phyloP scores from a whole-genome alignment of 2,888 invertebrate species.

The Rhorus exstirpatorius region DNA sequence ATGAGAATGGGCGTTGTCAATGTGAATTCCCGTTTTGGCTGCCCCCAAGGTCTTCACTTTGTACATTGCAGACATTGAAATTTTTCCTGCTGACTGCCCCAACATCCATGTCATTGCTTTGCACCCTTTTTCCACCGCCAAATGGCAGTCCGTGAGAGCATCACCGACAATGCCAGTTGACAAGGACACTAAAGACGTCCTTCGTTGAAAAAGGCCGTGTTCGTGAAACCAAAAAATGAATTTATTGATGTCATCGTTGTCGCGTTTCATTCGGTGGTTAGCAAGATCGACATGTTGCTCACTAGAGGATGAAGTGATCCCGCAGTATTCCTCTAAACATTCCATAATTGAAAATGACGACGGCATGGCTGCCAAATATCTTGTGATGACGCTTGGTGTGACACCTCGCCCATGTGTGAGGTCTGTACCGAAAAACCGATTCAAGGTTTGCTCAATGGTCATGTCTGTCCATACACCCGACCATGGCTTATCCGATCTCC shows the following conservation, averaged over 20 bases:
- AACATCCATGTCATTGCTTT: slow-evolving; percentile 62
- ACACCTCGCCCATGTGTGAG: slow-evolving; percentile 70
- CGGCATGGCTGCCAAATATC: slow-evolving; percentile 52
- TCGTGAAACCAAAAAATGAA: slow-evolving; percentile 70
- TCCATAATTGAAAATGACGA: slow-evolving; percentile 53
- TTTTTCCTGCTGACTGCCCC: slow-evolving; percentile 57
- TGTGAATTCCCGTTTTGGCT: slow-evolving; percentile 68
- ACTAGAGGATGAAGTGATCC: slow-evolving; percentile 43
- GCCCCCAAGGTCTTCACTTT: slow-evolving; percentile 63
- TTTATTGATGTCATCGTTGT: slow-evolving; percentile 70
- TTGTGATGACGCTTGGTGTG: slow-evolving; percentile 44
- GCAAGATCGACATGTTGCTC: slow-evolving; percentile 73
- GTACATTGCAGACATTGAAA: slow-evolving; percentile 38
- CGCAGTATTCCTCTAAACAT: slow-evolving; percentile 53
- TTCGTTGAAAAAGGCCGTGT: slow-evolving; percentile 70
- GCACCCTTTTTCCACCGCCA: slow-evolving; percentile 65
- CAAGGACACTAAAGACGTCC: slow-evolving; percentile 54
- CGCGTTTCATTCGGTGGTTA: slow-evolving; percentile 62
- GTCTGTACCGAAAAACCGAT: slow-evolving; percentile 70
- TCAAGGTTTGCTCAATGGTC: slow-evolving; percentile 72
- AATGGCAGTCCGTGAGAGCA: slow-evolving; percentile 69
- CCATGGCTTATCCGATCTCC: slow-evolving; percentile 70
- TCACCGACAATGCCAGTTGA: slow-evolving; percentile 69
- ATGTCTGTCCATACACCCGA: slow-evolving; percentile 70
- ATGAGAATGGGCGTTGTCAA: slow-evolving; percentile 44